Conservation (phyloP, 2,797 vertebrate species). For the Helicolenus hilgendorfi region DNA sequence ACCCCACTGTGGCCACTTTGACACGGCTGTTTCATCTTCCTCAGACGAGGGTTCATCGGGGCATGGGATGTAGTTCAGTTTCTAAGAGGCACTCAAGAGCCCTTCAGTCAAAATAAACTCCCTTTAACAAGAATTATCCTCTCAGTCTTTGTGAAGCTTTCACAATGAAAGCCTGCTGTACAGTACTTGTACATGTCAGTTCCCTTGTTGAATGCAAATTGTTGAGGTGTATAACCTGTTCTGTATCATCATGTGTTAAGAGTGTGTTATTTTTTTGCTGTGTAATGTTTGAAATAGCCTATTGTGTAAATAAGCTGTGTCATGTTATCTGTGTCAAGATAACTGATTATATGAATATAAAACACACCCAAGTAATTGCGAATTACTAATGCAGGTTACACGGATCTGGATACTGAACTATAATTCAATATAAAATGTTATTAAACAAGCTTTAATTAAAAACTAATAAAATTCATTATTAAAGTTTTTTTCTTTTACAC, state of each 20-base stretch:
- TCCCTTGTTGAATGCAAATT: background rate
- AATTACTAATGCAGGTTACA: background rate
- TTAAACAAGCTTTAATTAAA: background rate
- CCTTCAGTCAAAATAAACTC: background rate
- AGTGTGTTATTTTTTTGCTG: background rate
- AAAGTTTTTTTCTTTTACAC: background rate
- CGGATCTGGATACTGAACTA: background rate
- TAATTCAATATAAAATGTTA: background rate
- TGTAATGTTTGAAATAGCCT: background rate
- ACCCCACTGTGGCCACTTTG: conserved; percentile 1
- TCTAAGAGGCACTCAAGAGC: background rate
- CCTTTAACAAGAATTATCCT: background rate
- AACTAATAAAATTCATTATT: background rate
- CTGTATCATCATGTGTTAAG: background rate
- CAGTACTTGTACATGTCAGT: background rate
- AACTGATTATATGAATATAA: background rate
- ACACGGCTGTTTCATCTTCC: background rate
- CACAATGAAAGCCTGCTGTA: background rate
- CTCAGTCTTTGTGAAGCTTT: background rate
- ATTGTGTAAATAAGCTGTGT: background rate
- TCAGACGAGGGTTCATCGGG: background rate
- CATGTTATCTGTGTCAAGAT: background rate
- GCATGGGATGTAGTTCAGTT: background rate
- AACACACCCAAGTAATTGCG: background rate
- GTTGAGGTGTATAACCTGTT: background rate